phyloP scores from a whole-genome alignment of 2,888 invertebrate genomes.

The Cantharis rustica region DNA sequence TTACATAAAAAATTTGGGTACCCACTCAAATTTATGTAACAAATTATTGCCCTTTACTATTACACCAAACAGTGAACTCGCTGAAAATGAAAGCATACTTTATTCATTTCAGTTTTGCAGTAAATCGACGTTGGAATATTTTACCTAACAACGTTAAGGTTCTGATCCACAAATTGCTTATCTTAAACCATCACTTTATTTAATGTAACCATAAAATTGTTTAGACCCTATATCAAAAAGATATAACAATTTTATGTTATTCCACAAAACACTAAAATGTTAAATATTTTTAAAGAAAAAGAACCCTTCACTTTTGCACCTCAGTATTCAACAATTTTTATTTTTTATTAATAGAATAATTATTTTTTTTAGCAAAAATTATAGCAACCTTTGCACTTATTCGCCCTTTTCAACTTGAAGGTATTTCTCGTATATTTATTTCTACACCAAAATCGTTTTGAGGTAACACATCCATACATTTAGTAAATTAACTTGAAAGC shows the following conservation, averaged over 20 bases:
- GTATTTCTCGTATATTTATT: neutral
- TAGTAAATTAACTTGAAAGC: neutral
- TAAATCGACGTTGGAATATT: slow-evolving; percentile 15
- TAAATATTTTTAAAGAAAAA: neutral
- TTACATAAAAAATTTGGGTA: slow-evolving; percentile 2
- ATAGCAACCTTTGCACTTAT: neutral
- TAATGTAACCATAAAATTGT: slow-evolving; percentile 2
- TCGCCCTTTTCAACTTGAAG: neutral
- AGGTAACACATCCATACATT: neutral
- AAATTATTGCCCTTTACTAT: slow-evolving; percentile 8
- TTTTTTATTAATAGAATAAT: neutral
- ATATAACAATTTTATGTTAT: neutral
- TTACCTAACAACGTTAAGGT: slow-evolving; percentile 11
- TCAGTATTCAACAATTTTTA: neutral
- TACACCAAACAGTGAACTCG: slow-evolving; percentile 10
- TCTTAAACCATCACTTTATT: slow-evolving; percentile 4
- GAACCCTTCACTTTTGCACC: neutral
- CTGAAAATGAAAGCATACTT: slow-evolving; percentile 19
- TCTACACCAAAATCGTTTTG: neutral
- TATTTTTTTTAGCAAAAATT: too few relatives aligned
- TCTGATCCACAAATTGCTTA: slow-evolving; percentile 2
- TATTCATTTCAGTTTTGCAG: slow-evolving; percentile 18
- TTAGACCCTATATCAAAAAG: neutral
- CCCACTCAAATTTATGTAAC: slow-evolving; percentile 1
- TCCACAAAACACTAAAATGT: neutral